Conservation (phyloP, 92 coral and sea anemone genomes). For the Virgularia gustaviana region DNA sequence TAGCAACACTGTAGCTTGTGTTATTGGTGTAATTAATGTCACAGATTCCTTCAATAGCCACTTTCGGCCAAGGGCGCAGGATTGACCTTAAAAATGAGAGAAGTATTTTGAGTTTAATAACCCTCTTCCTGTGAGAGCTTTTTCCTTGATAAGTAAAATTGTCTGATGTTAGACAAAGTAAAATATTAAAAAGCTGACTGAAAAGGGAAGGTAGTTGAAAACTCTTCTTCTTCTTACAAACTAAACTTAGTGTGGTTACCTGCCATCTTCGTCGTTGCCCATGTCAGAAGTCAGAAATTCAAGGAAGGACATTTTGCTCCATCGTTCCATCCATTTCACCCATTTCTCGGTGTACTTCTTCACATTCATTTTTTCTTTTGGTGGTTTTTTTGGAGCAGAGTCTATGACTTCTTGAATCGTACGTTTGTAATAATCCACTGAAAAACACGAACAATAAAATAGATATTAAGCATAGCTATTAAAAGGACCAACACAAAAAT, state of each 20-base stretch:
- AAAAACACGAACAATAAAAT: too few species aligned
- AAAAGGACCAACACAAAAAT: too few species aligned
- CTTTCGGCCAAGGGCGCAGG: conserved; percentile 29
- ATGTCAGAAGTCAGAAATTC: conserved; percentile 11
- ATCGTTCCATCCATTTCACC: conserved; percentile 31
- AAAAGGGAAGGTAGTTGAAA: too few species aligned
- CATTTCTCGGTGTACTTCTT: conserved; percentile 15
- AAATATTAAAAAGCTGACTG: too few species aligned
- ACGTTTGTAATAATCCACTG: conserved; percentile 18
- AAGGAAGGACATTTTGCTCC: conserved; percentile 29
- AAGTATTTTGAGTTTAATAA: too few species aligned
- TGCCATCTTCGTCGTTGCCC: background rate
- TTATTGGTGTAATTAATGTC: background rate
- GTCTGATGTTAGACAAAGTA: too few species aligned
- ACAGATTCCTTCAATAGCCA: conserved; percentile 15
- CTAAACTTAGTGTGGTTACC: too few species aligned
- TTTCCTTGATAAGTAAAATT: too few species aligned
- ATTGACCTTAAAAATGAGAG: too few species aligned
- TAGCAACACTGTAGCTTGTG: conserved; percentile 1
- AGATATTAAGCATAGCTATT: too few species aligned
- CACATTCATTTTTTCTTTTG: background rate
- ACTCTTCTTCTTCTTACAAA: too few species aligned
- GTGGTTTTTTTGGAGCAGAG: conserved; percentile 2
- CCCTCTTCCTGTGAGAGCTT: too few species aligned
- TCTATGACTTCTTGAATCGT: conserved; percentile 15